phyloP scores from a whole-genome alignment of 92 coral and sea anemone species.

The Parazoanthus atlanticus region DNA sequence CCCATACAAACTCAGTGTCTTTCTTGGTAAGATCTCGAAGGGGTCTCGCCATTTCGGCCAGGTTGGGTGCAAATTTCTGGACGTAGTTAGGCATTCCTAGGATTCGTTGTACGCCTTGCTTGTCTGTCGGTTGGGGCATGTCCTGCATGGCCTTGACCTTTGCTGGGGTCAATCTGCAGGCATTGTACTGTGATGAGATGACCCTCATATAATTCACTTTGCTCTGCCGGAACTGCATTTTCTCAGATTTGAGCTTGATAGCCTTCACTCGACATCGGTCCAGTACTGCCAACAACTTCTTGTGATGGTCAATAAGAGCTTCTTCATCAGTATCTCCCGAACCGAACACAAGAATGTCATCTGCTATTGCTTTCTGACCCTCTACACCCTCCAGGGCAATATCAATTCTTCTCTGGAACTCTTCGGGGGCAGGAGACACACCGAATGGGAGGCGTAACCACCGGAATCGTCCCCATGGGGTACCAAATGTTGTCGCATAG shows the following conservation, averaged over 20 bases:
- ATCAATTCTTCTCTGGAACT: conserved; percentile 47
- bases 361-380: conserved; percentile 47
- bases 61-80: conserved; percentile 42
- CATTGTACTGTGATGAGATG: conserved; percentile 39
- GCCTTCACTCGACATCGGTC: conserved; percentile 49
- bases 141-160: conserved; percentile 29
- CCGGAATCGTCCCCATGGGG: conserved; percentile 31
- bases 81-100: conserved; percentile 53
- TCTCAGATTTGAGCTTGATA: conserved; percentile 47
- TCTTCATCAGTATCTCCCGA: conserved; percentile 40
- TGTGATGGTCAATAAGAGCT: conserved; percentile 45
- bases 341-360: conserved; percentile 44
- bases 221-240: conserved; percentile 39
- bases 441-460: conserved; percentile 43
- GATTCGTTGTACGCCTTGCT: conserved; percentile 27
- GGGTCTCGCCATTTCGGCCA: conserved; percentile 14
- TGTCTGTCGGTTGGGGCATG: conserved; percentile 46
- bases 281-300: conserved; percentile 48
- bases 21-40: too few species aligned
- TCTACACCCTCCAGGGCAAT: conserved; percentile 44
- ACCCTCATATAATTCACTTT: conserved; percentile 34
- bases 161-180: conserved; percentile 47
- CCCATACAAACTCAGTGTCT: too few species aligned
- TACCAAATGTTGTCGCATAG: conserved; percentile 41
- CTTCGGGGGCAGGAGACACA: conserved; percentile 49